phyloP scores from a whole-genome alignment of 1,140 invertebrate genomes.

The Ips typographus region DNA sequence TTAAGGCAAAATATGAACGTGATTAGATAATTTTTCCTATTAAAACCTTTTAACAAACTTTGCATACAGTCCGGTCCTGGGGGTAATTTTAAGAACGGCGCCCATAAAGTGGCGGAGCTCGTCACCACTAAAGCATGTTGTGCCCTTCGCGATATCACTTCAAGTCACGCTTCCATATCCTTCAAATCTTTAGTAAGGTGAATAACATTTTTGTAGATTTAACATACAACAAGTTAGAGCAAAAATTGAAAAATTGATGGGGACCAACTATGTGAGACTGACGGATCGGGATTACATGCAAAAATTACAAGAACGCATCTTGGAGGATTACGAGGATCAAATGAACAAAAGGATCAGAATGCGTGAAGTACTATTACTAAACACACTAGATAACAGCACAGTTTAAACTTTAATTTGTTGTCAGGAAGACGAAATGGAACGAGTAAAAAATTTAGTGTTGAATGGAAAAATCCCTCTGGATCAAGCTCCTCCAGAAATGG shows the following conservation, averaged over 20 bases:
- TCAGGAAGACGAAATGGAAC: constrained; percentile 65
- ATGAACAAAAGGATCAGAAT: constrained; percentile 63
- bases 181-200: no score
- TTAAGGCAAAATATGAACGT: no score
- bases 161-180: no score
- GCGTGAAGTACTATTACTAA: constrained; percentile 56
- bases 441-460: constrained; percentile 66
- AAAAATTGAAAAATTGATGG: constrained; percentile 64
- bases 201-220: constrained; percentile 48
- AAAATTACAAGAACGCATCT: constrained; percentile 60
- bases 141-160: no score
- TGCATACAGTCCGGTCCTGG: no score
- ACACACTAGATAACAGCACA: neutral
- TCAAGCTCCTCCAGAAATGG: constrained; percentile 65
- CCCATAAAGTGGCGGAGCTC: no score
- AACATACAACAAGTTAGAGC: constrained; percentile 58
- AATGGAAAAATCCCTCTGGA: constrained; percentile 62
- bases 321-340: constrained; percentile 61
- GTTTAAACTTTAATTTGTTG: neutral
- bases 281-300: constrained; percentile 68
- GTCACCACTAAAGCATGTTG: no score
- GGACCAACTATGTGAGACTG: constrained; percentile 63
- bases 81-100: no score
- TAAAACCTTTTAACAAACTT: no score
- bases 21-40: no score